Conservation (phyloP, 2,113 vertebrate genomes). For the Pyxicephalus adspersus region DNA sequence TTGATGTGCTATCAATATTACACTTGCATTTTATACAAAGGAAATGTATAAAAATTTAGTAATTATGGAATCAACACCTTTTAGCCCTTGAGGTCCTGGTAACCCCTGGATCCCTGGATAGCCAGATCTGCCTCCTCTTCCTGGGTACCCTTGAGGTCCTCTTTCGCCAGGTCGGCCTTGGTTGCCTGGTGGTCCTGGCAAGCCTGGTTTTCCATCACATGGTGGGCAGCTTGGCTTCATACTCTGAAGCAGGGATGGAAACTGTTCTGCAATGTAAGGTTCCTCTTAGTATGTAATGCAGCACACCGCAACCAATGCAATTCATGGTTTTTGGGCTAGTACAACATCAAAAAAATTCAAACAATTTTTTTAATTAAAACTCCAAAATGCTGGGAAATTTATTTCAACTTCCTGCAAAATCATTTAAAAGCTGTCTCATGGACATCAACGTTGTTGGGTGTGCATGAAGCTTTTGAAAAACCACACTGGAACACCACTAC, state of each 20-base stretch:
- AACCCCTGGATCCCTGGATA: conserved; percentile 73
- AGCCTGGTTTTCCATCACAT: conserved; percentile 70
- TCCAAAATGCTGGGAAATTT: too few species aligned
- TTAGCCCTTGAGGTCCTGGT: conserved; percentile 70
- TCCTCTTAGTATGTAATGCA: not conserved
- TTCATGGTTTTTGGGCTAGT: too few species aligned
- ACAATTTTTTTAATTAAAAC: too few species aligned
- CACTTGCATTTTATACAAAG: too few species aligned
- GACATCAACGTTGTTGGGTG: too few species aligned
- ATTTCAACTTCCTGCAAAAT: too few species aligned
- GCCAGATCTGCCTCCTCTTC: conserved; percentile 69
- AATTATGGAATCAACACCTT: conserved; percentile 66
- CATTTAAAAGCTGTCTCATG: too few species aligned
- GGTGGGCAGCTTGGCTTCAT: conserved; percentile 67
- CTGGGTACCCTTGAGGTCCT: conserved; percentile 72
- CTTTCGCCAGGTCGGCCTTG: conserved; percentile 71
- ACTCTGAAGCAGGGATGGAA: conserved; percentile 71
- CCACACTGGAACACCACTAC: too few species aligned
- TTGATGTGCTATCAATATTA: too few species aligned
- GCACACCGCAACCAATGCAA: not conserved
- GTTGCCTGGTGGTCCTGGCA: conserved; percentile 70
- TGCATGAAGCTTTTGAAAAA: too few species aligned
- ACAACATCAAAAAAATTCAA: too few species aligned
- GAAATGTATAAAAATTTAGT: not conserved
- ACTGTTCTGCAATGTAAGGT: conserved; percentile 59